phyloP scores from a whole-genome alignment of 2,888 invertebrate genomes.

The Aphodius granarius region DNA sequence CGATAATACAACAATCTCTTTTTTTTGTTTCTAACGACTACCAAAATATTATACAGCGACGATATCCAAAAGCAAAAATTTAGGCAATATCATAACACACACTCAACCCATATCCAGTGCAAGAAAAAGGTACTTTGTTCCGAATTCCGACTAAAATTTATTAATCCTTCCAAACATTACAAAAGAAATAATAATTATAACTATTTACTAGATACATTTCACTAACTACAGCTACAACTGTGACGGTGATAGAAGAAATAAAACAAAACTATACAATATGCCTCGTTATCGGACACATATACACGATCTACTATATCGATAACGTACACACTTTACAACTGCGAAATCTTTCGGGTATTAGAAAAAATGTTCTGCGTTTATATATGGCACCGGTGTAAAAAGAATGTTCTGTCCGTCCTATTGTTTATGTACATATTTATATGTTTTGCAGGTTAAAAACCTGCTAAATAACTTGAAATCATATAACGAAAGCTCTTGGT shows the following conservation, averaged over 20 bases:
- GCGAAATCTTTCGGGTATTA: conserved; percentile 4
- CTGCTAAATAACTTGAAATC: conserved; percentile 35
- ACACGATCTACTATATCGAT: conserved; percentile 15
- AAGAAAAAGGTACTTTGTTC: not conserved
- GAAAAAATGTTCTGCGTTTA: conserved; percentile 26
- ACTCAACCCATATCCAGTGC: not conserved
- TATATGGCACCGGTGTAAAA: conserved; percentile 46
- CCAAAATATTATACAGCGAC: not conserved
- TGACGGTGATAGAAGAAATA: conserved; percentile 18
- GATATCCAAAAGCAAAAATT: not conserved
- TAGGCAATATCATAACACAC: not conserved
- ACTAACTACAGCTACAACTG: conserved; percentile 4
- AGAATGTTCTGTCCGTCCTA: conserved; percentile 38
- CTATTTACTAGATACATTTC: not conserved
- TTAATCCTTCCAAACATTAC: not conserved
- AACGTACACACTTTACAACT: not conserved
- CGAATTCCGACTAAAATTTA: not conserved
- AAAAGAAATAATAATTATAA: not conserved
- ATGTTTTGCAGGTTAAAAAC: conserved; percentile 11
- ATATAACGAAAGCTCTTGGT: conserved; percentile 42
- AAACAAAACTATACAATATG: conserved; percentile 10
- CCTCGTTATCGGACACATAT: conserved; percentile 16
- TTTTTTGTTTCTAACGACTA: conserved; percentile 15
- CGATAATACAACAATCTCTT: not conserved
- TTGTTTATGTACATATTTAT: conserved; percentile 43